Evolutionary conservation across 1,140 invertebrate genomes (phyloP).

Genomic region (Rhizoglyphus robini): DNA sequence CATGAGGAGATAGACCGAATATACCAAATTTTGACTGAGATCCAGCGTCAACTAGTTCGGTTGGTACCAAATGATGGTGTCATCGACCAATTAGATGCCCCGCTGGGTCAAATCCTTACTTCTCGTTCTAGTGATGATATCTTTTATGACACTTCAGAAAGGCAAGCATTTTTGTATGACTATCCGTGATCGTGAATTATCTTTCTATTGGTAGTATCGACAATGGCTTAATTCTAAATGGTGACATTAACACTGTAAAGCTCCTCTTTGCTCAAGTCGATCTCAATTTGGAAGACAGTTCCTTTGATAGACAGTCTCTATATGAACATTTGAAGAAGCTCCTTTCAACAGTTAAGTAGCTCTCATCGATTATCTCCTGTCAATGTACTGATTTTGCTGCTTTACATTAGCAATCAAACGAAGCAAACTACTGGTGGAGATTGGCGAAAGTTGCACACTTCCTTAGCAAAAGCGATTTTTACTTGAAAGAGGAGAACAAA

Average conservation of each 20-base stretch:
- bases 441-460: conserved; percentile 49
- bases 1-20: not conserved
- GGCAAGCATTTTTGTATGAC: not conserved
- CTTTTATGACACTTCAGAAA: not conserved
- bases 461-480: conserved; percentile 36
- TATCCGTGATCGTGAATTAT: not conserved
- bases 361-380: not conserved
- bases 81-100: not conserved
- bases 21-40: not conserved
- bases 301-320: not conserved
- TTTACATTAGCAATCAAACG: conserved; percentile 20
- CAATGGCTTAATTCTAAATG: not conserved
- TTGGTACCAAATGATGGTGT: not conserved
- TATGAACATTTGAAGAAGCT: not conserved
- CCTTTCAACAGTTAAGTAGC: not conserved
- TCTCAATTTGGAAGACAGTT: not conserved
- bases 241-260: not conserved
- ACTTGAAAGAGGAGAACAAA: conserved; percentile 33
- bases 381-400: not conserved
- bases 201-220: not conserved
- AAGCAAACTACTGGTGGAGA: conserved; percentile 46
- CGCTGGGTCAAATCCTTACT: not conserved
- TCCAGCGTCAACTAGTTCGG: not conserved
- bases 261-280: not conserved
- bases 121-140: not conserved